These are phyloP conservation scores for Apeltes quadracus DNA, from an alignment of 2,113 vertebrate genomes.

Conservation along the genomic window DNA sequence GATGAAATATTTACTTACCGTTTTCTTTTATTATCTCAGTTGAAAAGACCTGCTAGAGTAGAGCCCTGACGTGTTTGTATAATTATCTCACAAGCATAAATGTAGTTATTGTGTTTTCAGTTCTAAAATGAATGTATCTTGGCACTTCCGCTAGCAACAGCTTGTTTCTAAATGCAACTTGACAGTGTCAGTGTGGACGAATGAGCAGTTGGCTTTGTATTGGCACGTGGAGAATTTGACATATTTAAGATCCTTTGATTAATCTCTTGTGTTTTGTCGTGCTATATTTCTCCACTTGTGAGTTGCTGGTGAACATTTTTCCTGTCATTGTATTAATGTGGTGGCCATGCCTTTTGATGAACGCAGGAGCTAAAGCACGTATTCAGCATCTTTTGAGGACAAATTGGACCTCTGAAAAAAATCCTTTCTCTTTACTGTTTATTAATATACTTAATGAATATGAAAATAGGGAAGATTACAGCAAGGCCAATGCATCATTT, in stretches of 20 bases:
- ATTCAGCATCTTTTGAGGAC: constrained; percentile 80
- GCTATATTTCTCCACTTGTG: constrained; percentile 65
- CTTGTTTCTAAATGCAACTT: constrained; percentile 63
- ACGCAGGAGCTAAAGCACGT: constrained; percentile 75
- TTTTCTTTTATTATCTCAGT: neutral
- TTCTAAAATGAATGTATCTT: constrained; percentile 59
- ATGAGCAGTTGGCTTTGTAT: constrained; percentile 61
- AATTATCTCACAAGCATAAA: constrained; percentile 32
- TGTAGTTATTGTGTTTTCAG: constrained; percentile 47
- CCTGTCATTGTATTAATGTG: constrained; percentile 68
- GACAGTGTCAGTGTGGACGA: constrained; percentile 67
- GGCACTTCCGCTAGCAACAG: constrained; percentile 45
- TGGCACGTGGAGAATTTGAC: constrained; percentile 51
- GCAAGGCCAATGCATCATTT: constrained; percentile 74
- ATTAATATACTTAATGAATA: constrained; percentile 85
- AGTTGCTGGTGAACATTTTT: constrained; percentile 45
- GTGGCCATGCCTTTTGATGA: constrained; percentile 76
- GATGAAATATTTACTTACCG: constrained; percentile 20
- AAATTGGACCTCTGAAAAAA: constrained; percentile 81
- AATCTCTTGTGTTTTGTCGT: constrained; percentile 57
- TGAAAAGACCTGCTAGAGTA: constrained; percentile 9
- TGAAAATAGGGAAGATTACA: constrained; percentile 62
- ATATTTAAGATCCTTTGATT: constrained; percentile 52
- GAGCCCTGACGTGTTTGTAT: constrained; percentile 40
- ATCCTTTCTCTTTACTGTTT: constrained; percentile 79